Percentiles rank a stretch among this genome's conserved stretches.
Evolutionary conservation across 1,140 invertebrate genomes (phyloP).

Genomic region (Lepidurus arcticus): DNA sequence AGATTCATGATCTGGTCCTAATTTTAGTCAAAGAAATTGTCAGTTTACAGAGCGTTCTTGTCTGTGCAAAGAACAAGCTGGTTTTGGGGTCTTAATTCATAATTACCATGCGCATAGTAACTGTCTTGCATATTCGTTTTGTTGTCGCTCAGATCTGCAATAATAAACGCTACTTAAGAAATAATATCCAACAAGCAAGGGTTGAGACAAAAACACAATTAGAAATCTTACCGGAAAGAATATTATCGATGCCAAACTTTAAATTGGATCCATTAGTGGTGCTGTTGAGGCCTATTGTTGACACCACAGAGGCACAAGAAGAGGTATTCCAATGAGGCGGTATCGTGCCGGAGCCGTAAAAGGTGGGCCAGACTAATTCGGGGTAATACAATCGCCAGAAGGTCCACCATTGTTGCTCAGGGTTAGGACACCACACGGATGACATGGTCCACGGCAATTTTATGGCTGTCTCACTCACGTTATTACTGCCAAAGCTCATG

Average conservation of each 20-base stretch:
- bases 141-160: not conserved
- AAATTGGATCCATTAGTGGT: not conserved
- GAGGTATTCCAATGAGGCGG: not conserved
- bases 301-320: not conserved
- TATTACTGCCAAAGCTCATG: not conserved
- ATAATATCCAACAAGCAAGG: not conserved
- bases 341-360: not conserved
- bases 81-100: not conserved
- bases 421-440: not conserved
- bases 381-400: not conserved
- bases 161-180: not conserved
- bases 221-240: not conserved
- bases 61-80: no score
- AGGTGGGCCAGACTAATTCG: slow-evolving; percentile 17
- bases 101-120: not conserved
- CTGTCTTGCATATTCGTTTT: not conserved
- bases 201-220: not conserved
- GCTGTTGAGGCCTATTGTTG: not conserved
- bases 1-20: not conserved
- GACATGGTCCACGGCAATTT: not conserved
- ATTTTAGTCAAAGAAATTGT: not conserved
- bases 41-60: not conserved
- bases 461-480: not conserved
- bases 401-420: slow-evolving; percentile 20
- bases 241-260: not conserved